Conservation (phyloP, 2,113 vertebrate species). For the Varanus salvator region DNA sequence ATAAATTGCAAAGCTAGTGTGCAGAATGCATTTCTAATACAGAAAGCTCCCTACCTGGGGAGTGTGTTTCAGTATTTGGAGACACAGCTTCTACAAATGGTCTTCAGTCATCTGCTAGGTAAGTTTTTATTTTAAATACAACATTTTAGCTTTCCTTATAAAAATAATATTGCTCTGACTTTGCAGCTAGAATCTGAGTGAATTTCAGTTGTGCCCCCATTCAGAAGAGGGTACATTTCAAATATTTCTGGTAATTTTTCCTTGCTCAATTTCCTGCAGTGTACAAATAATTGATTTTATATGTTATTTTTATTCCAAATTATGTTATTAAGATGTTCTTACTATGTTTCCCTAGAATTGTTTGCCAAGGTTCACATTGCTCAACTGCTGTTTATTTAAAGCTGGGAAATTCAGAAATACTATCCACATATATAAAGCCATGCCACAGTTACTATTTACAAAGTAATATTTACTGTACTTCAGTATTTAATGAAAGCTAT, state of each 20-base stretch:
- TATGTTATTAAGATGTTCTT: slow-evolving; percentile 47
- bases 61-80: slow-evolving; percentile 66
- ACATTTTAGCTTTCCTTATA: slow-evolving; percentile 54
- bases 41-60: slow-evolving; percentile 71
- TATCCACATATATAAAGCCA: slow-evolving; percentile 21
- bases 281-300: slow-evolving; percentile 51
- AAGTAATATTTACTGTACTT: slow-evolving; percentile 53
- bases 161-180: slow-evolving; percentile 45
- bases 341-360: slow-evolving; percentile 38
- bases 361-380: slow-evolving; percentile 45
- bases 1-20: slow-evolving; percentile 63
- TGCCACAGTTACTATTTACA: slow-evolving; percentile 44
- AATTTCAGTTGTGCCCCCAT: slow-evolving; percentile 39
- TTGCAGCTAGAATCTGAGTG: slow-evolving; percentile 38
- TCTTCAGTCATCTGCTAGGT: slow-evolving; percentile 76
- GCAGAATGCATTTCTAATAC: slow-evolving; percentile 72
- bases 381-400: slow-evolving; percentile 48
- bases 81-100: slow-evolving; percentile 69
- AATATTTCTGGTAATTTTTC: slow-evolving; percentile 52
- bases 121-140: slow-evolving; percentile 74
- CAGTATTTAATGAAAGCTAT: slow-evolving; percentile 37
- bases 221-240: slow-evolving; percentile 54
- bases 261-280: slow-evolving; percentile 53
- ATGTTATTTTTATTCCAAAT: slow-evolving; percentile 35
- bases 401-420: slow-evolving; percentile 20